Conservation (phyloP, 23 tunicate species). For the Trididemnum clinides region DNA sequence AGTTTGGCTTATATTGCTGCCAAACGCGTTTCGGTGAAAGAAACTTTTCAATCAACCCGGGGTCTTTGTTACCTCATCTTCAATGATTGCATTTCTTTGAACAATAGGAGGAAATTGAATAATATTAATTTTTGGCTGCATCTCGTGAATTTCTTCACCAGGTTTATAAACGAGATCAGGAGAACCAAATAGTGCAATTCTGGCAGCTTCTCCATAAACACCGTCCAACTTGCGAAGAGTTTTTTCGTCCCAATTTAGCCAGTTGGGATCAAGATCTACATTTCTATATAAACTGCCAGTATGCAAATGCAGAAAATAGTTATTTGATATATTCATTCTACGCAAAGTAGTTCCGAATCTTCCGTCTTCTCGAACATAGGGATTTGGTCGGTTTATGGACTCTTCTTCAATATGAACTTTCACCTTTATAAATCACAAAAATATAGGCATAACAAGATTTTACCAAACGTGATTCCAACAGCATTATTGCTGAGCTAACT, state of each 20-base stretch:
- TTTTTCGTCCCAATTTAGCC: slow-evolving; percentile 38
- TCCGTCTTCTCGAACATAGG: slow-evolving; percentile 38
- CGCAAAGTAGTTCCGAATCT: slow-evolving; percentile 38
- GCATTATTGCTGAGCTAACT: too few relatives aligned
- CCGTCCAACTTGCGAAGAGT: slow-evolving; percentile 45
- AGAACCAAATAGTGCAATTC: slow-evolving; percentile 66
- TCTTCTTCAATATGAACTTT: slow-evolving; percentile 52
- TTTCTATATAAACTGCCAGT: slow-evolving; percentile 17
- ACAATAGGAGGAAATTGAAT: slow-evolving; percentile 30
- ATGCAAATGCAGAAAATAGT: slow-evolving; percentile 61
- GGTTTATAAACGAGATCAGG: slow-evolving; percentile 41
- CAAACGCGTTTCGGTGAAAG: too few relatives aligned
- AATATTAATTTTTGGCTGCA: slow-evolving; percentile 24
- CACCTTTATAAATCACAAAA: too few relatives aligned
- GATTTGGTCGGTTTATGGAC: slow-evolving; percentile 61
- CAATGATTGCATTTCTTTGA: slow-evolving; percentile 28
- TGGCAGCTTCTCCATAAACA: slow-evolving; percentile 59
- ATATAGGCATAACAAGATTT: too few relatives aligned
- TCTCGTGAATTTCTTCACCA: slow-evolving; percentile 29
- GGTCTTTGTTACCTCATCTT: background rate
- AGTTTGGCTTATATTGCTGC: too few relatives aligned
- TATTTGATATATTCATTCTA: slow-evolving; percentile 29
- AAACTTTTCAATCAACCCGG: too few relatives aligned
- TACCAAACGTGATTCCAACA: too few relatives aligned
- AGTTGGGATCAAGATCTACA: background rate